Percentiles rank a stretch among this genome's conserved stretches.
Evolutionary conservation across 1,140 invertebrate genomes (phyloP).

Genomic region (Neoseiulus cucumeris): DNA sequence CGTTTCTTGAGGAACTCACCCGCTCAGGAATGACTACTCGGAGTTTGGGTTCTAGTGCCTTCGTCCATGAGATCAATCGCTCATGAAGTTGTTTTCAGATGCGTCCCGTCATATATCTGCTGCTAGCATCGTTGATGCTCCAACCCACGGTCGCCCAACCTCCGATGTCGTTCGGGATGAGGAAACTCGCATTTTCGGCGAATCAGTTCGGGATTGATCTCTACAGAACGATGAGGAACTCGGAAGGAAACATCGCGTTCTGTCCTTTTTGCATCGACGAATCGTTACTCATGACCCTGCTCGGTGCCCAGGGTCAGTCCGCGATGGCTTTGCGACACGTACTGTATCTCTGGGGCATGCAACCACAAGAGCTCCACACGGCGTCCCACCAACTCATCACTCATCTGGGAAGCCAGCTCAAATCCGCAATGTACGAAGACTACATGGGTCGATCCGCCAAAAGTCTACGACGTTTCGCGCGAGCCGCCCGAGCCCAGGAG

Average conservation of each 20-base stretch:
- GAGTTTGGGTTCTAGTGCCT: too few species aligned
- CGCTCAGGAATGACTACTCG: too few species aligned
- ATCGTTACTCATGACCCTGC: slow-evolving; percentile 21
- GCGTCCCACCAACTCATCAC: slow-evolving; percentile 21
- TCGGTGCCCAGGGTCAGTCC: slow-evolving; percentile 19
- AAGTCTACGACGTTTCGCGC: background rate
- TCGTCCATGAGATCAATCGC: too few species aligned
- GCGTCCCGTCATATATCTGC: background rate
- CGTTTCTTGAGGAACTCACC: too few species aligned
- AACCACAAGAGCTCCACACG: slow-evolving; percentile 21
- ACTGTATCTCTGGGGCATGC: slow-evolving; percentile 21
- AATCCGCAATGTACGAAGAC: slow-evolving; percentile 13
- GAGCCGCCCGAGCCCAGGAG: background rate
- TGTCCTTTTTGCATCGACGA: slow-evolving; percentile 23
- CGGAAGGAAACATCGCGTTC: slow-evolving; percentile 17
- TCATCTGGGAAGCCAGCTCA: slow-evolving; percentile 21
- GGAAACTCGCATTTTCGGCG: slow-evolving; percentile 21
- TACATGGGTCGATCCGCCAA: slow-evolving; percentile 7
- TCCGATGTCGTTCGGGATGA: slow-evolving; percentile 19
- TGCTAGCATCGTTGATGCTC: background rate
- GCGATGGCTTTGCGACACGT: slow-evolving; percentile 20
- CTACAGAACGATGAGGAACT: slow-evolving; percentile 18
- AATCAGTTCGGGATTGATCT: slow-evolving; percentile 24
- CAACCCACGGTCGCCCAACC: background rate
- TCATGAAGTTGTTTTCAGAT: background rate